Conservation (phyloP, 2,888 invertebrate genomes). For the Epinotia demarniana region DNA sequence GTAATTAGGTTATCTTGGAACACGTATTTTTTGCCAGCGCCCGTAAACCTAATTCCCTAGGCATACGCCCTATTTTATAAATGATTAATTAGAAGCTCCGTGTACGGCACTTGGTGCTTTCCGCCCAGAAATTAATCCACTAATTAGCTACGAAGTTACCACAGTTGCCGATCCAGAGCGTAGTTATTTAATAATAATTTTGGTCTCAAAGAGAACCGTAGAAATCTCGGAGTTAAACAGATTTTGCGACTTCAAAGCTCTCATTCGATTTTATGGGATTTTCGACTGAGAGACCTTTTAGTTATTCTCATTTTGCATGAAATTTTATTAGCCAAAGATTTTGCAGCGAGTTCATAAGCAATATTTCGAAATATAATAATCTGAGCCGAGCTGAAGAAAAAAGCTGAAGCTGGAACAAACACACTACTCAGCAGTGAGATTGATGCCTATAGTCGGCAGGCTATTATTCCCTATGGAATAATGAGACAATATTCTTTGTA, state of each 20-base stretch:
- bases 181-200: constrained; percentile 53
- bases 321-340: constrained; percentile 53
- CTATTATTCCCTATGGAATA: too few species aligned
- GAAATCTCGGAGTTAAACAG: constrained; percentile 56
- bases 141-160: constrained; percentile 49
- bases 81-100: constrained; percentile 19
- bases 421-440: too few species aligned
- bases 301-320: constrained; percentile 56
- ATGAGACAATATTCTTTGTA: too few species aligned
- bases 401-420: too few species aligned
- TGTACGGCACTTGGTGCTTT: constrained; percentile 18
- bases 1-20: constrained; percentile 38
- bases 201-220: constrained; percentile 47
- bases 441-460: too few species aligned
- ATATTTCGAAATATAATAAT: constrained; percentile 10
- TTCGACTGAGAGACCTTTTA: constrained; percentile 52
- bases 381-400: too few species aligned
- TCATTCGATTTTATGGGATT: constrained; percentile 60
- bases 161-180: constrained; percentile 41
- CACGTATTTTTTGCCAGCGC: constrained; percentile 8
- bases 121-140: constrained; percentile 34
- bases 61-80: constrained; percentile 2
- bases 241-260: constrained; percentile 62
- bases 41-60: not conserved
- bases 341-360: constrained; percentile 17